Evolutionary conservation across 2,797 vertebrate genomes (phyloP).

Genomic region (Tragelaphus eurycerus): DNA sequence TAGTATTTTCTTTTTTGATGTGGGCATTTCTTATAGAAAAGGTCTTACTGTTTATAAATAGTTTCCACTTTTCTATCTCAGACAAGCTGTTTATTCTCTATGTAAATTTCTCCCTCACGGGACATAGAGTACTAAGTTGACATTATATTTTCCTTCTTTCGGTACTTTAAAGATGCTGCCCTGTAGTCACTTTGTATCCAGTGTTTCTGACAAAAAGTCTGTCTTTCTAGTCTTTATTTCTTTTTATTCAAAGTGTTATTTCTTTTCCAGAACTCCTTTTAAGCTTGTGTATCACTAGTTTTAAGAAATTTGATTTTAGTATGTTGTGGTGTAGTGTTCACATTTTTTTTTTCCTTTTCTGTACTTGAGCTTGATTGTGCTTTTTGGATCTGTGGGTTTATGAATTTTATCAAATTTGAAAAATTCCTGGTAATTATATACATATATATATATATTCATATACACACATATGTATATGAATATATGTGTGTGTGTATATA

Average conservation of each 20-base stretch:
- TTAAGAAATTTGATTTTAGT: background rate
- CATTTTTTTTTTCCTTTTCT: too few species aligned
- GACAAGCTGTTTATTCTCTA: background rate
- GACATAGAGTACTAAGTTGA: background rate
- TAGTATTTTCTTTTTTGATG: background rate
- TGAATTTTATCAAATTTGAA: background rate
- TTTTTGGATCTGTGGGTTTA: background rate
- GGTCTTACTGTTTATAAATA: background rate
- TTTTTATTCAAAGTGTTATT: background rate
- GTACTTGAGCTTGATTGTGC: background rate
- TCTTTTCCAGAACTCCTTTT: background rate
- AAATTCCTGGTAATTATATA: background rate
- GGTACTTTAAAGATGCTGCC: background rate
- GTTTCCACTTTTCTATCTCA: background rate
- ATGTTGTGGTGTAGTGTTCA: background rate
- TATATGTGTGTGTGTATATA: too few species aligned
- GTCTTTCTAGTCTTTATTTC: background rate
- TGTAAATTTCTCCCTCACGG: background rate
- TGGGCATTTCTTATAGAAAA: background rate
- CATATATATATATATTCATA: too few species aligned
- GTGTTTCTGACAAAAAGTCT: background rate
- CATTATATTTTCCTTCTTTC: background rate
- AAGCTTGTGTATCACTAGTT: background rate
- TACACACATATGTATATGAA: too few species aligned
- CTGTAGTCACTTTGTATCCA: background rate